phyloP scores from a whole-genome alignment of 1,140 invertebrate species.

The Oedothorax gibbosus region DNA sequence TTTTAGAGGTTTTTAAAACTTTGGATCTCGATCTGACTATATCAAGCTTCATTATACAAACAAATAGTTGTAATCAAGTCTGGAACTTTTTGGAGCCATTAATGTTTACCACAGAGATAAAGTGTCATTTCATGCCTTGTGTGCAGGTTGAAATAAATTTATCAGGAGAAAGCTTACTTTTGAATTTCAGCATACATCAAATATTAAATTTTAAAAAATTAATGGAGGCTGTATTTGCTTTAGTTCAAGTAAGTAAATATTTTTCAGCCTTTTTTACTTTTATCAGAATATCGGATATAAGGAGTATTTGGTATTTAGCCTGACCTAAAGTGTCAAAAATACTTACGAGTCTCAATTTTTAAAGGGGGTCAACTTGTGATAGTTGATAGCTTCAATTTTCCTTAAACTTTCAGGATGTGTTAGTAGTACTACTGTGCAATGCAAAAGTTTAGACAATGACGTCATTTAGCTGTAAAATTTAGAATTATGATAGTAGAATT shows the following conservation, averaged over 20 bases:
- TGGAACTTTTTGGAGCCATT: slow-evolving; percentile 42
- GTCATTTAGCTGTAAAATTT: too few relatives aligned
- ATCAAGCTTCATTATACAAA: slow-evolving; percentile 15
- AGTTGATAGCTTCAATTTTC: too few relatives aligned
- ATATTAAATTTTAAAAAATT: slow-evolving; percentile 12
- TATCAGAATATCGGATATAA: too few relatives aligned
- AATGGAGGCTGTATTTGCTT: not conserved
- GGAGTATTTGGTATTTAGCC: too few relatives aligned
- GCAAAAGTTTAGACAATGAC: too few relatives aligned
- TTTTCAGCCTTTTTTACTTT: not conserved
- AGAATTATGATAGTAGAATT: too few relatives aligned
- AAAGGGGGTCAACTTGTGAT: too few relatives aligned
- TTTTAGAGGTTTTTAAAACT: slow-evolving; percentile 27
- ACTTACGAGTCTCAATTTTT: too few relatives aligned
- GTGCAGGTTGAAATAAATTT: slow-evolving; percentile 30
- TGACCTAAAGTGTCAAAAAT: too few relatives aligned
- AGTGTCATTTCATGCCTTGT: slow-evolving; percentile 29
- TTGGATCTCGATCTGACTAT: slow-evolving; percentile 11
- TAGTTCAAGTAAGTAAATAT: slow-evolving; percentile 3
- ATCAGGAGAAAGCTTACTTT: slow-evolving; percentile 27
- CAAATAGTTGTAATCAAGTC: not conserved
- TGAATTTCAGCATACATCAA: slow-evolving; percentile 33
- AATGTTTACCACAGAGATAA: slow-evolving; percentile 1
- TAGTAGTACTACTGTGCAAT: too few relatives aligned
- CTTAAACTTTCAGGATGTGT: too few relatives aligned